These are phyloP conservation scores for Tenthredo notha DNA, from an alignment of 2,888 invertebrate species.

Conservation along the genomic window DNA sequence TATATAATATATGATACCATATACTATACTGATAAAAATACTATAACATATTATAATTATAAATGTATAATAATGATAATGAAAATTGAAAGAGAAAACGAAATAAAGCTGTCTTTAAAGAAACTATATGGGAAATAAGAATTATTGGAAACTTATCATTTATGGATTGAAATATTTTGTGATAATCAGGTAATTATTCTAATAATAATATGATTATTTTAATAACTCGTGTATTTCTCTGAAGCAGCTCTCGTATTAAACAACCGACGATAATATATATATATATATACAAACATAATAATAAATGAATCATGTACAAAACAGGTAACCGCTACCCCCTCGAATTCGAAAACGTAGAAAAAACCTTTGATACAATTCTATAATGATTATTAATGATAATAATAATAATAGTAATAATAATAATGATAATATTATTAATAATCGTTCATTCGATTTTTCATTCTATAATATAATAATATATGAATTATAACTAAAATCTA, in stretches of 20 bases:
- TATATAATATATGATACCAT: not conserved
- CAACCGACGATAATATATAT: slow-evolving; percentile 68
- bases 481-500: not conserved
- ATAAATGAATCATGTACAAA: slow-evolving; percentile 66
- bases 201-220: too few species aligned
- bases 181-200: not conserved
- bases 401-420: not conserved
- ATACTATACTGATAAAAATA: not conserved
- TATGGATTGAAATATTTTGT: not conserved
- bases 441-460: slow-evolving; percentile 40
- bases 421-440: not conserved
- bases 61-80: slow-evolving; percentile 21
- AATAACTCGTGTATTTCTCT: slow-evolving; percentile 67
- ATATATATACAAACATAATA: slow-evolving; percentile 71
- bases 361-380: slow-evolving; percentile 61
- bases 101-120: slow-evolving; percentile 41
- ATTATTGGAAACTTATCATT: not conserved
- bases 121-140: not conserved
- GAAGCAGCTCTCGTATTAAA: slow-evolving; percentile 68
- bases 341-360: slow-evolving; percentile 62
- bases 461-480: slow-evolving; percentile 4
- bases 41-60: slow-evolving; percentile 1
- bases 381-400: not conserved
- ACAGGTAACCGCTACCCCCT: slow-evolving; percentile 65
- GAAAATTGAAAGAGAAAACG: not conserved